A percentile compares a stretch with the other conserved stretches of the same genome.
These are phyloP conservation scores for Cherax quadricarinatus DNA, from an alignment of 1,140 invertebrate genomes.

Conservation along the genomic window DNA sequence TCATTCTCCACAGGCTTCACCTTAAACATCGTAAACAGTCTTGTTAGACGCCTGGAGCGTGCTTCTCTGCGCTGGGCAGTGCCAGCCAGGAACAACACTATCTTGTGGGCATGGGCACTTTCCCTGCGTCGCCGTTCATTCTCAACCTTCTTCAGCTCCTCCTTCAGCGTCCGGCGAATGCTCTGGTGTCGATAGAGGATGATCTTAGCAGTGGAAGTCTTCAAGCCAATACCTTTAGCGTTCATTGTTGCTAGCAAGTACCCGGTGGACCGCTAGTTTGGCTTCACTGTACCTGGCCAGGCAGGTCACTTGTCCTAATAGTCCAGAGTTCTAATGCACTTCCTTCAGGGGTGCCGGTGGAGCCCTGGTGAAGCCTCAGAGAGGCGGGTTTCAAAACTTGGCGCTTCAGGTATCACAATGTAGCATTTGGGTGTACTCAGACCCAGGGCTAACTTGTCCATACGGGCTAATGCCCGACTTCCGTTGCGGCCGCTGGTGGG, in stretches of 20 bases:
- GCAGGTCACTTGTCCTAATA: conserved; percentile 40
- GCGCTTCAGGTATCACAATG: conserved; percentile 24
- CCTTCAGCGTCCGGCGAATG: conserved; percentile 24
- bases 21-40: conserved; percentile 42
- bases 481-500: conserved; percentile 9
- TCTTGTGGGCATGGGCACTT: conserved; percentile 17
- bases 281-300: neutral
- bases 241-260: neutral
- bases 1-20: conserved; percentile 26
- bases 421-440: conserved; percentile 14
- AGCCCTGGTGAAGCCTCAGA: neutral
- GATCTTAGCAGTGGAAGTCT: conserved; percentile 14
- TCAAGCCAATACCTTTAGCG: neutral
- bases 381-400: conserved; percentile 4
- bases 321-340: conserved; percentile 44
- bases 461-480: conserved; percentile 38
- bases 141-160: neutral
- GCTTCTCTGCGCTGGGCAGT: conserved; percentile 26
- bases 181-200: conserved; percentile 34
- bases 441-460: conserved; percentile 24
- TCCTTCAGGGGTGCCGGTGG: neutral
- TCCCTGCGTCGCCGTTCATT: neutral
- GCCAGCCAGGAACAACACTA: conserved; percentile 43
- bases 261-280: neutral
- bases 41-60: conserved; percentile 7